Base-by-base conservation (phyloP, 2,888 invertebrate genomes). In the Endomychus coccineus region DNA sequence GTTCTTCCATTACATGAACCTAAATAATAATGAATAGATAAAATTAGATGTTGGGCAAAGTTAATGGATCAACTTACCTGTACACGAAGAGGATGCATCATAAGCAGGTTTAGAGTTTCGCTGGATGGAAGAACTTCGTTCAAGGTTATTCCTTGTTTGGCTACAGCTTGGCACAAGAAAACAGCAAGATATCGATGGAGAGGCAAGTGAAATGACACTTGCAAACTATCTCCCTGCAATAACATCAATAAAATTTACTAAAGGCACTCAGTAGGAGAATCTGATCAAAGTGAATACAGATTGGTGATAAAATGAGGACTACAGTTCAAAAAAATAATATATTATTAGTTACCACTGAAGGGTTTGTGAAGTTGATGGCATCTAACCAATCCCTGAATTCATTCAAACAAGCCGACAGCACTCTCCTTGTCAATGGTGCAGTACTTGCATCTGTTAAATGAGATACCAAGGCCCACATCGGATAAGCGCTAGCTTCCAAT, bases 171-270 rank as follows among this genome's bases (percentile, higher is more conserved):
- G 64, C 89, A 81, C 52, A 88, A 72, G 60, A 90, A 87, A 10
- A 85, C 82, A 0, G 89, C 82, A 61, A 92, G 77, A 70, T 95
- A 94, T 34, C 97, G 86, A 73, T 97, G 96, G 52, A 97, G 75
- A 12, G 96, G 96, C 58, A 95, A 78, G 71, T 97, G 96, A 73
- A 97, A 97, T 32, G 94, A 91, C 42, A 94, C 83, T 73, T 91
- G 87, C 66, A 80, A 74, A 67, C 77, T 78, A 64, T 86, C 85
- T 59, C 74, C 68, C 85, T 87, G 68, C n/a, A 67, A 67, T 44
- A 40, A 42, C 39, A 51, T 40, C 15, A 13, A 25, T 10, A 10
- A 25, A 25, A 9, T 7, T 5, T 10, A 10, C 7, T 5, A 25
- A 7, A 25, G 10, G 11, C 7, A 7, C n/a, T n/a, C n/a, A n/a